Conservation (phyloP, 1,140 invertebrate species). For the Oppia nitens region DNA sequence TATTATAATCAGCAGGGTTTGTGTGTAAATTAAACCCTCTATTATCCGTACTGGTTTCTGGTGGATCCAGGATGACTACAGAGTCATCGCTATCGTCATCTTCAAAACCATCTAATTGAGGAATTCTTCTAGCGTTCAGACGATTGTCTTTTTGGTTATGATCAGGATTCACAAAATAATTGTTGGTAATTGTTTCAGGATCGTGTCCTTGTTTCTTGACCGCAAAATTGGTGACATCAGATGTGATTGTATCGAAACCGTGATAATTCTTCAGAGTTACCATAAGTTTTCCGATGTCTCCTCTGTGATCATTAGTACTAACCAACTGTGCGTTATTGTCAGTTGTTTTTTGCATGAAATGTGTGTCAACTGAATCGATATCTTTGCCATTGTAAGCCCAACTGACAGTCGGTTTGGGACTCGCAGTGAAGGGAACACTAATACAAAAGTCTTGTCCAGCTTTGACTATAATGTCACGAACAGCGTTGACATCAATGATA, state of each 20-base stretch:
- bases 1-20: no score
- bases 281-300: constrained; percentile 81
- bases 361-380: constrained; percentile 49
- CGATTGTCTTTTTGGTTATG: no score
- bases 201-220: no score
- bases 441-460: constrained; percentile 75
- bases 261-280: constrained; percentile 72
- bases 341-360: constrained; percentile 49
- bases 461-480: constrained; percentile 67
- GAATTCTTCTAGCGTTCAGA: no score
- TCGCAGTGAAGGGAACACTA: constrained; percentile 80
- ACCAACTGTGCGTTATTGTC: constrained; percentile 76
- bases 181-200: no score
- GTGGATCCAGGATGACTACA: no score
- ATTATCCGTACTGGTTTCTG: no score
- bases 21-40: no score
- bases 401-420: constrained; percentile 83
- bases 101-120: no score
- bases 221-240: constrained; percentile 54
- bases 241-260: constrained; percentile 80
- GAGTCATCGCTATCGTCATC: no score
- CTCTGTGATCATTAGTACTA: constrained; percentile 61
- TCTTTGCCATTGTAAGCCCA: constrained; percentile 50
- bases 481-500: constrained; percentile 53
- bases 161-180: no score